Evolutionary conservation across 2,797 vertebrate species (phyloP), one percentile per base, ranked within the genome.

Genomic region (Chelon auratus): DNA sequence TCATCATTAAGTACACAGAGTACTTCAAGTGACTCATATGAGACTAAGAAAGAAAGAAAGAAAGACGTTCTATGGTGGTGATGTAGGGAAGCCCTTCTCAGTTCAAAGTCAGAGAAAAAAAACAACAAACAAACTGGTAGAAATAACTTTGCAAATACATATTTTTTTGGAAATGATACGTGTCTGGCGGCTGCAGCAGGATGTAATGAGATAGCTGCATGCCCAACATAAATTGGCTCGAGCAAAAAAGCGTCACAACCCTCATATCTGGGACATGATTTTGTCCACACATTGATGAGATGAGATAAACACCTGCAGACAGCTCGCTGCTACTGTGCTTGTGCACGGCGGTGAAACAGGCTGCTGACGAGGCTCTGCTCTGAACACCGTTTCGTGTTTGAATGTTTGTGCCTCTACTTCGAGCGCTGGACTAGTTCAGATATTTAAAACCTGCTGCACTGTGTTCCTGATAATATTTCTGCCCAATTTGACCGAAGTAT

Each of bases 11-110:
- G 57, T 56, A 70, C 67, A 74, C 52, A 53, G 77, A 85, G 73
- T 78, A 89, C 80, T 82, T 82, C 74, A 86, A 83, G 73, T 64
- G 78, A 81, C 69, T 84, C 72, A 71, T 87, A 77, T 87, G 61
- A 24, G 78, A 68, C 15, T 43, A 26, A 13, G 10, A 56, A 20
- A 12, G 9, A 45, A 14, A 63, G 1, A 55, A 39, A 62, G 9
- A 12, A 40, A 60, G 42, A 40, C 15, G 12, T 39, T 39, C 37
- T 39, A 39, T 39, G 40, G 50, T 0, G 12, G 39, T 0, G 4
- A 56, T 22, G n/a, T 22, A 48, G 33, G 40, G 39, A 36, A n/a
- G 50, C 33, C 15, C 17, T 57, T 30, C 67, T 5, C 26, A 48
- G 20, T n/a, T 63, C 47, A 56, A 52, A 70, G 42, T 43, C 51